Evolutionary conservation across 2,797 vertebrate genomes (phyloP).

Genomic region (Aeoliscus strigatus): DNA sequence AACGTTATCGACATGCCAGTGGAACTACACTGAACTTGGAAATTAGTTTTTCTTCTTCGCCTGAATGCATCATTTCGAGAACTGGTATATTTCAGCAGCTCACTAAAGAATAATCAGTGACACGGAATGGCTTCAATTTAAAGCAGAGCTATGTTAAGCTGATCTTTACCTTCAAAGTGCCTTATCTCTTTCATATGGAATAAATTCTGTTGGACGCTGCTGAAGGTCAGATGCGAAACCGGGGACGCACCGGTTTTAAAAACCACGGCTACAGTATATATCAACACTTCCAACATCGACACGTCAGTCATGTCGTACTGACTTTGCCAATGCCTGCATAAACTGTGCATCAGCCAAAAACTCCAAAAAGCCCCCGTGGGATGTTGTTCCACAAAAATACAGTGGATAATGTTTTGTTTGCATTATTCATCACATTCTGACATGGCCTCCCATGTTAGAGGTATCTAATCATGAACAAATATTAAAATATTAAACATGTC

Average conservation of each 20-base stretch:
- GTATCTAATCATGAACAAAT: conserved; percentile 61
- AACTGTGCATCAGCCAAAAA: conserved; percentile 44
- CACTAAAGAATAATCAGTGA: too few species aligned
- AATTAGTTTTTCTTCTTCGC: too few species aligned
- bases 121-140: too few species aligned
- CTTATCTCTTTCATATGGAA: conserved; percentile 3
- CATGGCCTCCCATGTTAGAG: conserved; percentile 37
- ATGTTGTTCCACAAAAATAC: conserved; percentile 45
- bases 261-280: conserved; percentile 6
- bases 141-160: too few species aligned
- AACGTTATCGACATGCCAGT: too few species aligned
- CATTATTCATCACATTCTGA: conserved; percentile 70
- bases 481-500: too few species aligned
- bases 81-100: too few species aligned
- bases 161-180: too few species aligned
- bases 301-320: conserved; percentile 40
- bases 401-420: conserved; percentile 62
- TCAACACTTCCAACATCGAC: conserved; percentile 25
- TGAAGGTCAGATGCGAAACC: conserved; percentile 7
- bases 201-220: background rate
- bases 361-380: conserved; percentile 28
- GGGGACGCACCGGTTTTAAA: conserved; percentile 9
- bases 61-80: too few species aligned
- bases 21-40: too few species aligned
- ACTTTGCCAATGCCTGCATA: conserved; percentile 38